A percentile compares a stretch with the other conserved stretches of the same genome.
Conservation (phyloP, 2,888 invertebrate genomes). For the Artemia sp. region DNA sequence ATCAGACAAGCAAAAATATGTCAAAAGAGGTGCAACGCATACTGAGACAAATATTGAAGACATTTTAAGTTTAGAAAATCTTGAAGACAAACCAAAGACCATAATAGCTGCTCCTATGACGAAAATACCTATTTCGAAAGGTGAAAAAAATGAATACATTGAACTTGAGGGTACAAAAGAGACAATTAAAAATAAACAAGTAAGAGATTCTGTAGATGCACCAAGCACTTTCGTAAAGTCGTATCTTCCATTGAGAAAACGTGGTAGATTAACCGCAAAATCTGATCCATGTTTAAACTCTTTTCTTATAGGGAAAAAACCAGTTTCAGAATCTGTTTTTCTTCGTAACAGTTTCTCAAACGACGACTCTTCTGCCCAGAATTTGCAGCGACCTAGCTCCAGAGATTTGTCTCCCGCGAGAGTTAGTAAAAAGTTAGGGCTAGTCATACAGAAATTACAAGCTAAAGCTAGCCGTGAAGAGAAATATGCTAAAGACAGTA, state of each 20-base stretch:
- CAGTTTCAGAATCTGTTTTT: conserved; percentile 46
- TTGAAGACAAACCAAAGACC: neutral
- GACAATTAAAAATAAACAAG: neutral
- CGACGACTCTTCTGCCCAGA: neutral
- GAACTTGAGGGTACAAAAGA: neutral
- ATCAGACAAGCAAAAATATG: too few relatives aligned
- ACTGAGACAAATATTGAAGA: neutral
- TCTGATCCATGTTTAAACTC: conserved; percentile 44
- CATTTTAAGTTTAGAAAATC: neutral
- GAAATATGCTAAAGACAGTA: too few relatives aligned
- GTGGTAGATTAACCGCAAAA: conserved; percentile 19
- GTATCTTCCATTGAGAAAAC: neutral
- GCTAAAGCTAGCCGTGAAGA: neutral
- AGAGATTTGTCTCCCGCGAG: neutral
- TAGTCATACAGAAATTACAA: neutral
- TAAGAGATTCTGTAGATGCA: neutral
- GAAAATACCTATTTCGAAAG: neutral
- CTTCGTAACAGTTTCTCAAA: neutral
- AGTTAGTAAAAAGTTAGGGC: neutral
- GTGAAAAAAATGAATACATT: neutral
- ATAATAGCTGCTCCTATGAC: neutral
- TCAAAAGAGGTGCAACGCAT: neutral
- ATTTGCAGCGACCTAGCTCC: neutral
- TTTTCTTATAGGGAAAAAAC: conserved; percentile 48
- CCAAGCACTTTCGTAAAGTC: neutral